These are phyloP conservation scores for Zosterops lateralis DNA, from an alignment of 2,113 vertebrate genomes.

Conservation along the genomic window DNA sequence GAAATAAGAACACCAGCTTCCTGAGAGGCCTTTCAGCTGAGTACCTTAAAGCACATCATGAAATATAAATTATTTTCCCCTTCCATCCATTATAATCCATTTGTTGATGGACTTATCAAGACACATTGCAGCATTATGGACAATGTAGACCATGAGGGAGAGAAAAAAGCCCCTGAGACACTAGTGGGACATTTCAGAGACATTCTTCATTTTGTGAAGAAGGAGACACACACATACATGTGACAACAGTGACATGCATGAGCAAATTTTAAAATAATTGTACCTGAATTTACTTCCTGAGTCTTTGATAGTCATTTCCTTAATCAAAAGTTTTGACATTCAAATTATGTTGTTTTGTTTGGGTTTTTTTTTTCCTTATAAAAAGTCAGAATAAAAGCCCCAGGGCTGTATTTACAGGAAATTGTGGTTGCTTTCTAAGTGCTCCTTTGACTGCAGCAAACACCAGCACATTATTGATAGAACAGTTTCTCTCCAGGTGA, in stretches of 20 bases:
- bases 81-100: background rate
- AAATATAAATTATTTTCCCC: background rate
- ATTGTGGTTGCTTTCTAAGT: background rate
- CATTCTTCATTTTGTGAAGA: background rate
- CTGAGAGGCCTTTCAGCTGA: background rate
- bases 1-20: background rate
- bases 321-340: background rate
- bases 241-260: background rate
- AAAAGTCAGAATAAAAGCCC: background rate
- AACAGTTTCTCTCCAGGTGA: conserved; percentile 23
- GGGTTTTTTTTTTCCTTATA: background rate
- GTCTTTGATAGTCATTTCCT: background rate
- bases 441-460: background rate
- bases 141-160: background rate
- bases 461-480: background rate
- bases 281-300: background rate
- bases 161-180: background rate
- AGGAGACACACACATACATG: background rate
- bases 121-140: background rate
- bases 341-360: background rate
- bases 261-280: background rate
- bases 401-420: background rate
- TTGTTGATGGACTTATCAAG: background rate
- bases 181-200: background rate
- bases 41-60: background rate